Evolutionary conservation across 2,888 invertebrate genomes (phyloP).

Genomic region (Ophion costatus): DNA sequence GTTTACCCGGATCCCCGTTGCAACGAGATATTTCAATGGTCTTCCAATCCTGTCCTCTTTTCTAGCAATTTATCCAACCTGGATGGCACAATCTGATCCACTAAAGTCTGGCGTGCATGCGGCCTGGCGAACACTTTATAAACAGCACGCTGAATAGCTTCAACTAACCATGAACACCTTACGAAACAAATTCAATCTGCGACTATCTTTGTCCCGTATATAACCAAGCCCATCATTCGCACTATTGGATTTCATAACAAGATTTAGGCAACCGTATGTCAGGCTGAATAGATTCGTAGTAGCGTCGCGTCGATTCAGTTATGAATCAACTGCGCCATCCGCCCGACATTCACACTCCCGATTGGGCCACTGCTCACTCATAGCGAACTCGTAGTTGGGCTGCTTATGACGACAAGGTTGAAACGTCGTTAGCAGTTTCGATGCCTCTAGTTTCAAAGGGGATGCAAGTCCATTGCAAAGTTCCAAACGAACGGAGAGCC

Average conservation of each 20-base stretch:
- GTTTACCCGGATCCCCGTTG: too few relatives aligned
- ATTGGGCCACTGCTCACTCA: not conserved
- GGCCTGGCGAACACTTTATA: too few relatives aligned
- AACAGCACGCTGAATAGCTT: too few relatives aligned
- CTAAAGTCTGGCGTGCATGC: too few relatives aligned
- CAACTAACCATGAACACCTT: not conserved
- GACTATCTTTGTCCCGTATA: not conserved
- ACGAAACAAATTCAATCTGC: not conserved
- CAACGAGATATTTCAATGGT: too few relatives aligned
- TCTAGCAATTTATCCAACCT: not conserved
- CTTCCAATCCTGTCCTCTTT: not conserved
- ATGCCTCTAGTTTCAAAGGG: constrained; percentile 24
- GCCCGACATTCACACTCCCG: not conserved
- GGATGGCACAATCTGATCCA: not conserved
- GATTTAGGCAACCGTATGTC: constrained; percentile 13
- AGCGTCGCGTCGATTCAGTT: not conserved
- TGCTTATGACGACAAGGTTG: not conserved
- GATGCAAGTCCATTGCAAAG: constrained; percentile 67
- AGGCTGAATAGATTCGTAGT: not conserved
- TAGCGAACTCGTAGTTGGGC: not conserved
- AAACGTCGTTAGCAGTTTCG: constrained; percentile 35
- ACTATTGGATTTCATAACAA: constrained; percentile 37
- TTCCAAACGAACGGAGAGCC: constrained; percentile 40
- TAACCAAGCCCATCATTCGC: not conserved
- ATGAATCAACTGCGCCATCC: not conserved